These are phyloP conservation scores for Entomyzon cyanotis DNA, from an alignment of 2,113 vertebrate genomes.

Conservation along the genomic window DNA sequence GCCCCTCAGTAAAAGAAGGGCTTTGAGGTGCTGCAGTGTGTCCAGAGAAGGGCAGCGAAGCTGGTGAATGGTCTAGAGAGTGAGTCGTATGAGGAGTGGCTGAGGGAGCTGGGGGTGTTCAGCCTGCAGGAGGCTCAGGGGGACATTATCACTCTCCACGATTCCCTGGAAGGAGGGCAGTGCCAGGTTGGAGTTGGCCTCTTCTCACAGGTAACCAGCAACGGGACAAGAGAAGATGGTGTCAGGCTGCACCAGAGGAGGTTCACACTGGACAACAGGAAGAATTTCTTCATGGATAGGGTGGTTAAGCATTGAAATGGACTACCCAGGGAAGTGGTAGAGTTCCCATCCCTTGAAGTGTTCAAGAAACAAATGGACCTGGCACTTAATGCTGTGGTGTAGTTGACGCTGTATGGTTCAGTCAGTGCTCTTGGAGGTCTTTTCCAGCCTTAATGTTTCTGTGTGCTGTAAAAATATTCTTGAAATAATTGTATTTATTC, in stretches of 20 bases:
- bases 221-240: neutral
- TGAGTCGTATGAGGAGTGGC: neutral
- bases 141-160: rapidly evolving
- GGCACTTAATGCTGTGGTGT: neutral
- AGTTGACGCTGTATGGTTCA: neutral
- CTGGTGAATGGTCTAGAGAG: neutral
- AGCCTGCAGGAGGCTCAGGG: neutral
- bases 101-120: neutral
- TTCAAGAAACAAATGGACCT: neutral
- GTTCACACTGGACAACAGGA: neutral
- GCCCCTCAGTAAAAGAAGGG: neutral
- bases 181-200: neutral
- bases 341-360: neutral
- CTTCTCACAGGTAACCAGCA: neutral
- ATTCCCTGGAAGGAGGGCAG: neutral
- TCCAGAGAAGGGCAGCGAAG: neutral
- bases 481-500: neutral
- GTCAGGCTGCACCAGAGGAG: neutral
- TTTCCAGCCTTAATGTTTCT: neutral
- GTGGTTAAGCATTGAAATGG: neutral
- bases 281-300: neutral
- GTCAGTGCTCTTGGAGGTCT: neutral
- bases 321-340: neutral
- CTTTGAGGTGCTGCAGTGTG: too few relatives aligned
- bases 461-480: neutral